These are phyloP conservation scores for Coracopsis vasa DNA, from an alignment of 2,113 vertebrate genomes.

Conservation along the genomic window DNA sequence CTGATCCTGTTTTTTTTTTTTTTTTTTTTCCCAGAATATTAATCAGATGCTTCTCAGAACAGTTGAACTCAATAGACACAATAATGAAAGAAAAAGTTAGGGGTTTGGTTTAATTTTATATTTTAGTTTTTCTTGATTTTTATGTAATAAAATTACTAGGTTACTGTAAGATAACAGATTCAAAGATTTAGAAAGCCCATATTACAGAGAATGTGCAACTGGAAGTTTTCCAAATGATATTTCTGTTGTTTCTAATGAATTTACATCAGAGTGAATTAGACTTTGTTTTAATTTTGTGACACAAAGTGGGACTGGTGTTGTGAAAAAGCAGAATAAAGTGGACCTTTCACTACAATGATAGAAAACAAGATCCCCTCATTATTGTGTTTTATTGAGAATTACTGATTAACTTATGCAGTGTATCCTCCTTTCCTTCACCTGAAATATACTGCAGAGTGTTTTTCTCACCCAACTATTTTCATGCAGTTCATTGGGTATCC, in stretches of 20 bases:
- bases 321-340: neutral
- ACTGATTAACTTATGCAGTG: neutral
- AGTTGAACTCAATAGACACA: neutral
- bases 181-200: neutral
- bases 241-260: neutral
- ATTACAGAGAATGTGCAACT: neutral
- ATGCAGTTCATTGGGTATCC: neutral
- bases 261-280: constrained; percentile 16
- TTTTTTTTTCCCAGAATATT: neutral
- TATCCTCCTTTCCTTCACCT: neutral
- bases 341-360: neutral
- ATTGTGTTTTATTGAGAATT: neutral
- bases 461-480: neutral
- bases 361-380: neutral
- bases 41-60: neutral
- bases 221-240: constrained; percentile 35
- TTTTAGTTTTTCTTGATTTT: neutral
- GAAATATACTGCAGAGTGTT: neutral
- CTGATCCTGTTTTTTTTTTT: neutral
- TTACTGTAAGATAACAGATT: neutral
- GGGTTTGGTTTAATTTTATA: neutral
- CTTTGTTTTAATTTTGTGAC: constrained; percentile 36
- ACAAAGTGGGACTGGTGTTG: neutral
- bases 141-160: neutral
- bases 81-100: neutral